phyloP scores from a whole-genome alignment of 2,113 vertebrate species.

The Acrocephalus kingi region DNA sequence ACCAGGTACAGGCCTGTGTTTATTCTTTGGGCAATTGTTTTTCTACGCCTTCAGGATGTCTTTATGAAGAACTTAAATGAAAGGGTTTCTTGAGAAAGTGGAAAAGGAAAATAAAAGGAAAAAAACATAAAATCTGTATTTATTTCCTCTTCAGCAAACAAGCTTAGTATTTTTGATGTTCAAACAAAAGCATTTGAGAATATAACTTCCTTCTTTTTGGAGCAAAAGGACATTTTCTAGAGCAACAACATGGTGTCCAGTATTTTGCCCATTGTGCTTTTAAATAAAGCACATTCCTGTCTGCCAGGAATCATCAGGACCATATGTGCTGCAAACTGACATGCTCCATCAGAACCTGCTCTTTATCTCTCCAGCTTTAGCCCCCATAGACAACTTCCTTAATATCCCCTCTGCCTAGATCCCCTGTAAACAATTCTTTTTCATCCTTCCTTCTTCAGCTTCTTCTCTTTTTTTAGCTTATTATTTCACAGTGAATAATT shows the following conservation, averaged over 20 bases:
- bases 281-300: background rate
- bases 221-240: background rate
- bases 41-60: background rate
- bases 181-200: background rate
- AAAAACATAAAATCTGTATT: background rate
- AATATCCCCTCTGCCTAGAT: background rate
- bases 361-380: background rate
- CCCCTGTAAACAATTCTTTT: background rate
- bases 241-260: background rate
- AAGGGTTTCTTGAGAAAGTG: background rate
- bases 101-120: background rate
- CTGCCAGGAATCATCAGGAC: background rate
- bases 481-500: background rate
- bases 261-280: background rate
- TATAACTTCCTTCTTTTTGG: background rate
- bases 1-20: conserved; percentile 81
- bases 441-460: background rate
- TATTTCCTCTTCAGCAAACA: background rate
- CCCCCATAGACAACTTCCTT: background rate
- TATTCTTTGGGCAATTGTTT: background rate
- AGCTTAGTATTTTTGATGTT: background rate
- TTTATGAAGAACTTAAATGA: rapidly evolving
- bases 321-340: background rate
- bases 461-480: background rate
- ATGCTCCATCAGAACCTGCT: background rate